A percentile compares a stretch with the other conserved stretches of the same genome.
Evolutionary conservation across 2,888 invertebrate species (phyloP).

Genomic region (Ferdinandea cuprea): DNA sequence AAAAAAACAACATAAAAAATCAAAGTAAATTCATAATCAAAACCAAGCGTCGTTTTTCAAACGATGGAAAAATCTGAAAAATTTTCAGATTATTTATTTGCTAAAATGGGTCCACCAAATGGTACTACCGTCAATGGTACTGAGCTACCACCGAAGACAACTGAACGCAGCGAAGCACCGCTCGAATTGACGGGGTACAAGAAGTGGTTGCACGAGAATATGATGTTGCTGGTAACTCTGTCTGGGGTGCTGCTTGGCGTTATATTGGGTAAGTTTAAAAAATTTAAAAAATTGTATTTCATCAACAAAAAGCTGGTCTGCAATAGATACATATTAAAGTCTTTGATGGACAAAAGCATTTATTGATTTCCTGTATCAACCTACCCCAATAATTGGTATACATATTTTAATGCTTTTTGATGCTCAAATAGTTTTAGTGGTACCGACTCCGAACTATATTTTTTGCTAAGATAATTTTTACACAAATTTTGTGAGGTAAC

Average conservation of each 20-base stretch:
- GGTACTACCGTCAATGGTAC: conserved; percentile 83
- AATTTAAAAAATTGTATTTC: background rate
- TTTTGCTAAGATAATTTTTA: no score
- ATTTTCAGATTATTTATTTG: conserved; percentile 91
- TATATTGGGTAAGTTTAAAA: conserved; percentile 86
- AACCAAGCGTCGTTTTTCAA: conserved; percentile 74
- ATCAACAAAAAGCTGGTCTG: background rate
- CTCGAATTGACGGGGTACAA: conserved; percentile 87
- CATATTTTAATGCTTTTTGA: no score
- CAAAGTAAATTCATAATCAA: conserved; percentile 46
- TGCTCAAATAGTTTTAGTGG: no score
- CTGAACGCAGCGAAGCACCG: conserved; percentile 86
- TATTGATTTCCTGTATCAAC: no score
- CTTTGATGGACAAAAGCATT: no score
- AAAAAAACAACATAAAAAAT: no score
- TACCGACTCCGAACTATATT: no score
- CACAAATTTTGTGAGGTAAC: no score
- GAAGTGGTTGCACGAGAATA: conserved; percentile 90
- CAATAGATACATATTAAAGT: background rate
- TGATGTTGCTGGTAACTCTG: conserved; percentile 90
- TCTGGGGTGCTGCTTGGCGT: conserved; percentile 91
- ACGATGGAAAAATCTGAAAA: conserved; percentile 87
- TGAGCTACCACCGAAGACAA: conserved; percentile 85
- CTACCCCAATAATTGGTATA: no score
- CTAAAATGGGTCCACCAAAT: conserved; percentile 89